Evolutionary conservation across 2,113 vertebrate genomes (phyloP).

Genomic region (Caracal caracal): DNA sequence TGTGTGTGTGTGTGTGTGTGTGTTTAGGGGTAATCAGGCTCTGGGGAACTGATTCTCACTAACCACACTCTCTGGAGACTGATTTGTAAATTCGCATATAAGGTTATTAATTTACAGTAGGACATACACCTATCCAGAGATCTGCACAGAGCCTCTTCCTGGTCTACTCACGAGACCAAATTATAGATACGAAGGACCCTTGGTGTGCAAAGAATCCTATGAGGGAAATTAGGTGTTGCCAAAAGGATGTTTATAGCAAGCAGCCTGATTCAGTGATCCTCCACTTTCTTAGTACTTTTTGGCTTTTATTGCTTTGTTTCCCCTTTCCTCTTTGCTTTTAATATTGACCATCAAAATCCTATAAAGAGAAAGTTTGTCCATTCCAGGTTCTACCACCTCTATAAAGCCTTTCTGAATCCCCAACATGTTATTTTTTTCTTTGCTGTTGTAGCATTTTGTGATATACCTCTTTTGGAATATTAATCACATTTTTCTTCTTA

Average conservation of each 20-base stretch:
- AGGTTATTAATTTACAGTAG: slow-evolving; percentile 71
- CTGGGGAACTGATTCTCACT: slow-evolving; percentile 46
- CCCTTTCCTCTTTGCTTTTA: slow-evolving; percentile 51
- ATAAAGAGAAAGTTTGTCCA: neutral
- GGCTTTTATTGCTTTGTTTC: neutral
- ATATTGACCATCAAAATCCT: neutral
- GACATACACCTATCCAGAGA: slow-evolving; percentile 30
- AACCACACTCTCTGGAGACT: slow-evolving; percentile 59
- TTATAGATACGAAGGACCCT: slow-evolving; percentile 37
- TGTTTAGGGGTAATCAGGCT: slow-evolving; percentile 52
- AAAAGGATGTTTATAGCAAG: neutral
- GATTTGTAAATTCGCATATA: slow-evolving; percentile 57
- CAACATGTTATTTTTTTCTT: neutral
- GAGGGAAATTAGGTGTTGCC: slow-evolving; percentile 5
- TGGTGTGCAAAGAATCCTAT: slow-evolving; percentile 17
- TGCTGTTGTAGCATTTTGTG: slow-evolving; percentile 2
- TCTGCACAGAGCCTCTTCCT: slow-evolving; percentile 22
- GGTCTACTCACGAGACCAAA: slow-evolving; percentile 58
- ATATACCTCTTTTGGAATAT: slow-evolving; percentile 6
- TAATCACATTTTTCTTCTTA: slow-evolving; percentile 45
- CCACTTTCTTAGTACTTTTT: neutral
- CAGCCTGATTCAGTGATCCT: neutral
- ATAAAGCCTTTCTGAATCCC: slow-evolving; percentile 2
- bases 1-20: neutral
- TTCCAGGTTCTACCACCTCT: neutral